Evolutionary conservation across 1,140 invertebrate genomes (phyloP), one percentile per base, ranked within the genome.

Genomic region (Triops cancriformis): DNA sequence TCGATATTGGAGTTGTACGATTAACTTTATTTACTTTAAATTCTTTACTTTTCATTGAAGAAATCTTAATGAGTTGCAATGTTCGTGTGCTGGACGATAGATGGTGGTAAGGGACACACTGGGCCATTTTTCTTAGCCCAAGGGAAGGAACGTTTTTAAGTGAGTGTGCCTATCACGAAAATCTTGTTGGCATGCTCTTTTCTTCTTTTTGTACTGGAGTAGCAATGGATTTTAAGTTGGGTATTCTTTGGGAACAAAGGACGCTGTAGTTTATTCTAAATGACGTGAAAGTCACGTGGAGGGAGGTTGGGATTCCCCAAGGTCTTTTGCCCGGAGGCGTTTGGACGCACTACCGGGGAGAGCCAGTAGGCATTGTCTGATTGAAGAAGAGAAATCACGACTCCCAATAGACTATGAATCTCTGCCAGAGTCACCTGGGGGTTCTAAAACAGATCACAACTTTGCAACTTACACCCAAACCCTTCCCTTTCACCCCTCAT

Each of bases 301-400:
- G 18, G 51, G 51, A 64, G 31, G 31, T 14, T 23, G 6, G 23
- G 51, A 64, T 64, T 64, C 51, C 51, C 51, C 14, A 64, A 64
- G 51, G 51, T 64, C 14, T 23, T 64, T 64, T 23, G 51, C 51
- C 23, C 23, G 51, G 51, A 64, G 51, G 51, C 51, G 18, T 64
- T 64, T 64, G 51, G 51, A 64, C 51, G 51, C 51, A 64, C 31
- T 64, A 64, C n/a, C 51, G 51, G 51, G 51, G 51, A 2, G 31
- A 37, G 51, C 51, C 51, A 12, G 18, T 64, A 64, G 51, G 51
- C 51, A 64, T 37, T 64, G 51, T 64, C 51, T 64, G 51, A 64
- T 64, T 64, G 51, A 64, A 64, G 51, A 64, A 64, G 51, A 64
- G 51, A 64, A 64, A 64, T 64, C 51, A 64, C 51, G 51, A 64